Conservation (phyloP, 2,113 vertebrate genomes). For the Smithornis capensis region DNA sequence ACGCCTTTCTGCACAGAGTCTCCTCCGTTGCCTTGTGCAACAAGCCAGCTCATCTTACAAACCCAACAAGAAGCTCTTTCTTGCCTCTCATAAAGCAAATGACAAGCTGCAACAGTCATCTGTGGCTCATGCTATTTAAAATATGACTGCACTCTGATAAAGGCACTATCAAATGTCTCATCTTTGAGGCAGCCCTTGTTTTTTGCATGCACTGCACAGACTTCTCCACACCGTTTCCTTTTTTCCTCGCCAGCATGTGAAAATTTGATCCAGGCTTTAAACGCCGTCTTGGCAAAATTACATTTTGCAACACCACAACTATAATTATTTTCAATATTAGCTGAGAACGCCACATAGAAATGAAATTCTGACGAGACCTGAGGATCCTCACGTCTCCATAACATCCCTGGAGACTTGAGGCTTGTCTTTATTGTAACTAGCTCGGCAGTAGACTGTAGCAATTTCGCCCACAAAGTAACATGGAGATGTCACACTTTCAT, state of each 20-base stretch:
- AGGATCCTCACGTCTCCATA: not conserved
- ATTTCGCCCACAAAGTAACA: not conserved
- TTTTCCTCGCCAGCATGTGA: constrained; percentile 30
- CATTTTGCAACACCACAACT: not conserved
- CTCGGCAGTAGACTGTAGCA: not conserved
- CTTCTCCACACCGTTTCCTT: not conserved
- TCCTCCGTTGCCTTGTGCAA: constrained; percentile 6
- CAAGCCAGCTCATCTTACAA: not conserved
- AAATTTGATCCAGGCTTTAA: not conserved
- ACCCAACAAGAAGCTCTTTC: constrained; percentile 40
- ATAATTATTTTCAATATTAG: not conserved
- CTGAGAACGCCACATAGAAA: not conserved
- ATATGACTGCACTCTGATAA: constrained; percentile 7
- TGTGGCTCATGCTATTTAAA: not conserved
- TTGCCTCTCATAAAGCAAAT: constrained; percentile 2
- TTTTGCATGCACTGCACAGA: not conserved
- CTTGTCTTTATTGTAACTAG: not conserved
- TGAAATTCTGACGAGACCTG: not conserved
- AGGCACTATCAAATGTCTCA: not conserved
- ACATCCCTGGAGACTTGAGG: not conserved
- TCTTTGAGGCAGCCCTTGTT: not conserved
- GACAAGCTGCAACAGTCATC: not conserved
- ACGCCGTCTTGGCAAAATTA: not conserved
- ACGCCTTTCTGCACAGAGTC: not conserved
- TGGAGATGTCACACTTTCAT: not conserved